Conservation (phyloP, 1,140 invertebrate species). For the Drosophila suzukii region DNA sequence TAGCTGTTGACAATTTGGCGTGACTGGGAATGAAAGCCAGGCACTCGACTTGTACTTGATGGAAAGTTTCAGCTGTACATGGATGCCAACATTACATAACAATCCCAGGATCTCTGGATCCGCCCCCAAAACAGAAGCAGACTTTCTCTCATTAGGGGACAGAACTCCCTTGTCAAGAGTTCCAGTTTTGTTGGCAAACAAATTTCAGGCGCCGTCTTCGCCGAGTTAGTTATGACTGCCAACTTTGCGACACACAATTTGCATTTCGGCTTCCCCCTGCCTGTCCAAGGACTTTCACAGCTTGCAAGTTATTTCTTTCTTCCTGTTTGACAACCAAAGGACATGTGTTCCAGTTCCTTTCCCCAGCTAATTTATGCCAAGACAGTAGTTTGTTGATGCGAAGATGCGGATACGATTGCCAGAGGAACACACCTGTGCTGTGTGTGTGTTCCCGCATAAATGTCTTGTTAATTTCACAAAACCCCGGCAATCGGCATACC, state of each 20-base stretch:
- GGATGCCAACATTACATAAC: slow-evolving; percentile 56
- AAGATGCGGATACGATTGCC: slow-evolving; percentile 38
- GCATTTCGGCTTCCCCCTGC: slow-evolving; percentile 47
- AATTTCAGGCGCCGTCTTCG: slow-evolving; percentile 61
- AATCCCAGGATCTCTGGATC: slow-evolving; percentile 44
- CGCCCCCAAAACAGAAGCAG: neutral
- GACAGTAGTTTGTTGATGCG: slow-evolving; percentile 21
- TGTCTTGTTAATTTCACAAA: slow-evolving; percentile 68
- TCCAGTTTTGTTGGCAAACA: slow-evolving; percentile 70
- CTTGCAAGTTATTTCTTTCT: slow-evolving; percentile 70
- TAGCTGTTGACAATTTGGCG: slow-evolving; percentile 44
- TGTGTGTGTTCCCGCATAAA: slow-evolving; percentile 61
- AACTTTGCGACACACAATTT: slow-evolving; percentile 69
- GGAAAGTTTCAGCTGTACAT: slow-evolving; percentile 57
- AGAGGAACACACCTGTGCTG: slow-evolving; percentile 49
- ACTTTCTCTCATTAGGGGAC: slow-evolving; percentile 53
- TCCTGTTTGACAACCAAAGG: slow-evolving; percentile 45
- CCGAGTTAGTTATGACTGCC: slow-evolving; percentile 65
- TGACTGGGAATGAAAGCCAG: slow-evolving; percentile 13
- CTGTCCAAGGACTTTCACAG: slow-evolving; percentile 41
- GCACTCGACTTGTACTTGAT: slow-evolving; percentile 38
- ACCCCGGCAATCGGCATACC: slow-evolving; percentile 11
- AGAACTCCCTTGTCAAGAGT: slow-evolving; percentile 30
- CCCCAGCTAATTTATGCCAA: slow-evolving; percentile 68
- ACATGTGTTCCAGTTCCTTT: slow-evolving; percentile 38